Conservation (phyloP, 2,797 vertebrate genomes). For the Catharus ustulatus region DNA sequence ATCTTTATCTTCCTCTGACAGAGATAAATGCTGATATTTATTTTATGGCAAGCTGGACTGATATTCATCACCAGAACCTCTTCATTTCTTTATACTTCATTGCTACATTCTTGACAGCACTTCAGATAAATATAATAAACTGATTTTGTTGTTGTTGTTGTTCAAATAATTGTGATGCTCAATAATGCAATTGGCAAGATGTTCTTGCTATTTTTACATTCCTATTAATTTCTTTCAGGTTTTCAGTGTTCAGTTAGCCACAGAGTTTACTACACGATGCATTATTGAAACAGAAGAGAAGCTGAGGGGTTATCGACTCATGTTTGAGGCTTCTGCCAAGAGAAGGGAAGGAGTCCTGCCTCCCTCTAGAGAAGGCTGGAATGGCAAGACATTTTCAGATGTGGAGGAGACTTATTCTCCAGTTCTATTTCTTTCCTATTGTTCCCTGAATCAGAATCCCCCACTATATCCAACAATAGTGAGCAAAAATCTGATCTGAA, state of each 20-base stretch:
- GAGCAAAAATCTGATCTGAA: conserved; percentile 20
- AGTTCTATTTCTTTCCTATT: conserved; percentile 13
- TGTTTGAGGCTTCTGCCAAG: conserved; percentile 18
- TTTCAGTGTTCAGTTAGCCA: conserved; percentile 13
- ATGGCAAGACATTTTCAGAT: conserved; percentile 9
- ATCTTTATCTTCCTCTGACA: conserved; percentile 13
- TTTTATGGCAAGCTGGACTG: conserved; percentile 28
- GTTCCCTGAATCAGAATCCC: conserved; percentile 43
- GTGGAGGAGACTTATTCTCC: conserved; percentile 1
- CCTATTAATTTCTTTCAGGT: conserved; percentile 48
- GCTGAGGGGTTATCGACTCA: background rate
- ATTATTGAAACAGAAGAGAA: conserved; percentile 26
- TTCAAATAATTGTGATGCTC: conserved; percentile 4
- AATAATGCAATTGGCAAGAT: background rate
- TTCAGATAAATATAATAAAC: conserved; percentile 58
- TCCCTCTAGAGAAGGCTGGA: background rate
- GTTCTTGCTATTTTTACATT: conserved; percentile 9
- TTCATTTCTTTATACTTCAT: conserved; percentile 15
- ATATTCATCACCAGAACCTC: conserved; percentile 28
- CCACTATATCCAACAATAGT: conserved; percentile 11
- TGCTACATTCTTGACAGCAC: conserved; percentile 19
- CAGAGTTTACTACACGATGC: background rate
- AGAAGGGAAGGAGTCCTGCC: background rate
- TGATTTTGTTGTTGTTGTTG: background rate
- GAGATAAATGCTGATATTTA: conserved; percentile 36